A percentile compares a stretch with the other conserved stretches of the same genome.
Evolutionary conservation across 2,113 vertebrate species (phyloP).

Genomic region (Rhinolophus sinicus): DNA sequence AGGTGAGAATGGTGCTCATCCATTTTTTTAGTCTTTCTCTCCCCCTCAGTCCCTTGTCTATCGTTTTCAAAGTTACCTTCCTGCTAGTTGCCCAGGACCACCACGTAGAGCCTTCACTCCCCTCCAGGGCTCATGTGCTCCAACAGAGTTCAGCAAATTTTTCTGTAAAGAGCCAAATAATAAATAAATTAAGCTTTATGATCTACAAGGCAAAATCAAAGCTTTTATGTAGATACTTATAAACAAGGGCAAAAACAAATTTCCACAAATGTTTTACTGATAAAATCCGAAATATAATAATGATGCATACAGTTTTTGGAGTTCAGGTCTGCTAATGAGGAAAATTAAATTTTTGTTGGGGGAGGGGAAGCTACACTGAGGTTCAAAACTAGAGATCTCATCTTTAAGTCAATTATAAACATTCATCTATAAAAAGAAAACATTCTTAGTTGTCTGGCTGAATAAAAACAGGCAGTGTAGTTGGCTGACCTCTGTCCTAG

Average conservation of each 20-base stretch:
- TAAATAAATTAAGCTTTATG: background rate
- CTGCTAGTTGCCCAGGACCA: background rate
- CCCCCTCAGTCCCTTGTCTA: background rate
- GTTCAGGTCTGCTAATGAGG: background rate
- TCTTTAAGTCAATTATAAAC: background rate
- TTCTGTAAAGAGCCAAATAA: background rate
- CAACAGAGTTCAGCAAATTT: background rate
- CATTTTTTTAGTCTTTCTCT: background rate
- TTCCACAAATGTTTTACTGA: background rate
- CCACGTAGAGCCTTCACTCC: background rate
- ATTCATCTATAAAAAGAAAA: background rate
- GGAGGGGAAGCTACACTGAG: background rate
- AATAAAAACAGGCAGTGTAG: background rate
- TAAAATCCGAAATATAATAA: background rate
- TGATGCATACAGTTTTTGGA: background rate
- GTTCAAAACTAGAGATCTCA: background rate
- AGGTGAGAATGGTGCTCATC: background rate
- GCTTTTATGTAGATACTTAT: background rate
- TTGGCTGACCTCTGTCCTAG: background rate
- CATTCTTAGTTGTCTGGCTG: background rate
- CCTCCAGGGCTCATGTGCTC: background rate
- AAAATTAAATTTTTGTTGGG: background rate
- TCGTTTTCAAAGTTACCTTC: background rate
- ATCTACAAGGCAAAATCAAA: background rate
- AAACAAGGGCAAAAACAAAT: background rate